phyloP scores from a whole-genome alignment of 2,113 vertebrate genomes.

The Anguilla rostrata region DNA sequence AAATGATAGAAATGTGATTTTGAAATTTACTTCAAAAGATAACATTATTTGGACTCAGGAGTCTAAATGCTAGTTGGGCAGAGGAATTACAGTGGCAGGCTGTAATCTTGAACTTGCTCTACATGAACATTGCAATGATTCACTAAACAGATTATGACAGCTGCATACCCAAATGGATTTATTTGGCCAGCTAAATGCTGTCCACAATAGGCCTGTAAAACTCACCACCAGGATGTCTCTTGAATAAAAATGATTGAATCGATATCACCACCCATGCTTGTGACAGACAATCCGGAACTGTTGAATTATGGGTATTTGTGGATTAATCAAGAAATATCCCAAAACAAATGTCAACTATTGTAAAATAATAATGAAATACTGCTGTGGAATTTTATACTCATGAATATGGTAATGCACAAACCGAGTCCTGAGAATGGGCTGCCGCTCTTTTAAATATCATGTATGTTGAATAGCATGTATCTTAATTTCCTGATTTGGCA shows the following conservation, averaged over 20 bases:
- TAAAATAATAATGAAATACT: background rate
- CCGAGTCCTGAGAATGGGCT: background rate
- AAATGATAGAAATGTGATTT: background rate
- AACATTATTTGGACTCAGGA: background rate
- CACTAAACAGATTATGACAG: background rate
- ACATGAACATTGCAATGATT: background rate
- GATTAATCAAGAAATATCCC: background rate
- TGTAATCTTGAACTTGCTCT: background rate
- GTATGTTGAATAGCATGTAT: background rate
- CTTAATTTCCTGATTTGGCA: background rate
- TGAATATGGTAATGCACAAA: background rate
- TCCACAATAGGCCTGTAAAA: background rate
- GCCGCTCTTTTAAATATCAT: background rate
- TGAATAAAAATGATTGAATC: slow-evolving; percentile 3
- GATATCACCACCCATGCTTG: background rate
- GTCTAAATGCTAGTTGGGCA: background rate
- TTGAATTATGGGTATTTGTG: slow-evolving; percentile 3
- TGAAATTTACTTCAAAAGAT: background rate
- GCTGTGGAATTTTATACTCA: background rate
- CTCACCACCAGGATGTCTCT: background rate
- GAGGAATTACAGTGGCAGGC: background rate
- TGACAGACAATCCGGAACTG: background rate
- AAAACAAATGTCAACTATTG: background rate
- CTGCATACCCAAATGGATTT: background rate
- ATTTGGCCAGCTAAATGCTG: background rate